Percentiles rank a stretch among this genome's conserved stretches.
Evolutionary conservation across 2,888 invertebrate genomes (phyloP).

Genomic region (Idaea aversata): DNA sequence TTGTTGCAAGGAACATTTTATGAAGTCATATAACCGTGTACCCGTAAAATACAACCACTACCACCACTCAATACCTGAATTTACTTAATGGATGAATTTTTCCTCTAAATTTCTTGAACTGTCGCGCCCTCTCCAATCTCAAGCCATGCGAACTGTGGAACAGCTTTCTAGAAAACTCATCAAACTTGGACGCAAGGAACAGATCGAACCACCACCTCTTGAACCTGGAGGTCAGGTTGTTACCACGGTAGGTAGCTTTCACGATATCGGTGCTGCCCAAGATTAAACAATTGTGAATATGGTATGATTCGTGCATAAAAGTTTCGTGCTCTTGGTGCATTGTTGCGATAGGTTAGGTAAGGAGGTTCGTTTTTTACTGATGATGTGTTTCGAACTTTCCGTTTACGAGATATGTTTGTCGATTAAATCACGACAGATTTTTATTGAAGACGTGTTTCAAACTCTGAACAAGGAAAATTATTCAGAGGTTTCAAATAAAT

Average conservation of each 20-base stretch:
- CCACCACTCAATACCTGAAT: no score
- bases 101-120: slow-evolving; percentile 33
- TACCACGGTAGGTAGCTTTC: slow-evolving; percentile 35
- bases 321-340: not conserved
- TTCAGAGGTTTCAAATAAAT: no score
- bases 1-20: not conserved
- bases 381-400: not conserved
- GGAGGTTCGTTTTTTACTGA: not conserved
- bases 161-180: slow-evolving; percentile 32
- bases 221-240: slow-evolving; percentile 16
- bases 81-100: slow-evolving; percentile 47
- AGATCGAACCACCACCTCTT: slow-evolving; percentile 43
- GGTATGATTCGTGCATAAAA: slow-evolving; percentile 34
- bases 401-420: not conserved
- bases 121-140: slow-evolving; percentile 37
- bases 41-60: not conserved
- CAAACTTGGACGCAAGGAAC: slow-evolving; percentile 40
- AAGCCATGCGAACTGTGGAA: slow-evolving; percentile 43
- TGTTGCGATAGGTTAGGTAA: not conserved
- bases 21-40: not conserved
- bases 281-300: slow-evolving; percentile 40
- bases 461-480: no score
- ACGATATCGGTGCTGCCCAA: slow-evolving; percentile 41
- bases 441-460: no score
- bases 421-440: no score